Evolutionary conservation across 2,888 invertebrate genomes (phyloP).

Genomic region (Pardosa pseudoannulata): DNA sequence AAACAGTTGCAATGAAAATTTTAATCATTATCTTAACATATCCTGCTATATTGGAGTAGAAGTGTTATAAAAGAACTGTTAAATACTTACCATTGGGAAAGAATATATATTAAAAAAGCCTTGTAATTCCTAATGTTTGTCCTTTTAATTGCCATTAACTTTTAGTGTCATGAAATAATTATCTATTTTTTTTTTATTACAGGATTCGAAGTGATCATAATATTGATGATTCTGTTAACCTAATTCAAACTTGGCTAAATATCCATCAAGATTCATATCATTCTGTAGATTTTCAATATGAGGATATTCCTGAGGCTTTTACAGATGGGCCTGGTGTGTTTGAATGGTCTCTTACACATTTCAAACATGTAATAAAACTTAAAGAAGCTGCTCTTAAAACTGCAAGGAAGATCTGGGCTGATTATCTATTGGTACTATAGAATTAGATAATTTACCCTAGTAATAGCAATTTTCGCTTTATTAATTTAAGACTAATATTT

Average conservation of each 20-base stretch:
- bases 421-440: constrained; percentile 87
- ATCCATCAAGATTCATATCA: constrained; percentile 84
- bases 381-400: constrained; percentile 86
- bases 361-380: constrained; percentile 86
- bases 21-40: too few relatives aligned
- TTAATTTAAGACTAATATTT: too few relatives aligned
- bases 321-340: constrained; percentile 81
- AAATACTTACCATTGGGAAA: too few relatives aligned
- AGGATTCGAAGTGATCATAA: constrained; percentile 94
- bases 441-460: too few relatives aligned
- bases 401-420: constrained; percentile 89
- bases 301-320: constrained; percentile 78
- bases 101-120: too few relatives aligned
- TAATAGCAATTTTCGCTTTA: too few relatives aligned
- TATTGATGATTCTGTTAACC: constrained; percentile 85
- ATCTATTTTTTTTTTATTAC: constrained; percentile 73
- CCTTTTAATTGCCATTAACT: too few relatives aligned
- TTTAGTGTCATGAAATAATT: too few relatives aligned
- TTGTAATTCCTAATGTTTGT: too few relatives aligned
- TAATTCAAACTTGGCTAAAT: constrained; percentile 86
- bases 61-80: too few relatives aligned
- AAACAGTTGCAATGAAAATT: too few relatives aligned
- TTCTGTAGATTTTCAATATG: constrained; percentile 82
- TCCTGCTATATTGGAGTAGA: too few relatives aligned
- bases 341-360: constrained; percentile 87